These are phyloP conservation scores for Cremastobaeus sp. DNA, from an alignment of 2,888 invertebrate genomes.

Conservation along the genomic window DNA sequence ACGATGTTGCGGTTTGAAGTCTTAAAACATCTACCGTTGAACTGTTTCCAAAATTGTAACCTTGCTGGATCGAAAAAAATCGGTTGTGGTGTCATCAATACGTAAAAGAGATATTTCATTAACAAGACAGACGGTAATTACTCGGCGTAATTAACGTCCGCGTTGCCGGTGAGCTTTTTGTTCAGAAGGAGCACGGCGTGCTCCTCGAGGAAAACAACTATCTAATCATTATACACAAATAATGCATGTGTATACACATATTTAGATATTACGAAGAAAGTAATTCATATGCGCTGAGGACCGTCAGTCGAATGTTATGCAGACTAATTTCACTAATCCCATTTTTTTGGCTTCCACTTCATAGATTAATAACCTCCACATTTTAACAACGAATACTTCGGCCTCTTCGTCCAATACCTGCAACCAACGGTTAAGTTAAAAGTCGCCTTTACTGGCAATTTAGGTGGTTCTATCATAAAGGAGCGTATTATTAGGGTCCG, in stretches of 20 bases:
- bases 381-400: slow-evolving; percentile 99
- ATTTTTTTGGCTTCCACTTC: slow-evolving; percentile 99
- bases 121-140: slow-evolving; percentile 71
- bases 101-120: slow-evolving; percentile 46
- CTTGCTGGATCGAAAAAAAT: slow-evolving; percentile 30
- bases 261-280: slow-evolving; percentile 69
- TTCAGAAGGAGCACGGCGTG: slow-evolving; percentile 45
- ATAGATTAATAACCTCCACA: slow-evolving; percentile 99
- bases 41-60: slow-evolving; percentile 43
- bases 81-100: slow-evolving; percentile 40
- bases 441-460: too few species aligned
- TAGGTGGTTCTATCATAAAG: too few species aligned
- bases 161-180: slow-evolving; percentile 65
- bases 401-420: slow-evolving; percentile 99
- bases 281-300: slow-evolving; percentile 70
- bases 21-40: slow-evolving; percentile 47
- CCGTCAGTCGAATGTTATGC: slow-evolving; percentile 66
- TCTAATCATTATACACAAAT: slow-evolving; percentile 59
- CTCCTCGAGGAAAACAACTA: slow-evolving; percentile 47
- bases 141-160: slow-evolving; percentile 67
- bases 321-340: slow-evolving; percentile 87
- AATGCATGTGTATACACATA: slow-evolving; percentile 65
- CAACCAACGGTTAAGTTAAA: slow-evolving; percentile 53
- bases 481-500: too few species aligned
- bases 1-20: slow-evolving; percentile 56